Evolutionary conservation across 2,113 vertebrate genomes (phyloP).

Genomic region (Passer montanus): DNA sequence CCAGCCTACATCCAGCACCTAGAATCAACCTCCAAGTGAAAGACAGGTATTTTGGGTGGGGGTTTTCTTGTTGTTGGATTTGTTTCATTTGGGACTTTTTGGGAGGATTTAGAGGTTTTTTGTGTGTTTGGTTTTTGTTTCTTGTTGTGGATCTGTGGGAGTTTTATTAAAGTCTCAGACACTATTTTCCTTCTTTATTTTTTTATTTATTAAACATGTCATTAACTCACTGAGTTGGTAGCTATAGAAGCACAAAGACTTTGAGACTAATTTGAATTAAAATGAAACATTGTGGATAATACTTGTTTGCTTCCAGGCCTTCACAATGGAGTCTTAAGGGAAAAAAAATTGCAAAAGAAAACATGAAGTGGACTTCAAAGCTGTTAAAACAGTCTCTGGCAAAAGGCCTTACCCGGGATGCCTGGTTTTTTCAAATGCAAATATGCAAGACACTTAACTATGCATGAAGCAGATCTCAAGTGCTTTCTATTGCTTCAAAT

Average conservation of each 20-base stretch:
- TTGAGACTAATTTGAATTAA: constrained; percentile 35
- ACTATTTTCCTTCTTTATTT: not conserved
- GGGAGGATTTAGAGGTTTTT: not conserved
- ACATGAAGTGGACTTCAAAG: not conserved
- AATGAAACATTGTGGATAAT: not conserved
- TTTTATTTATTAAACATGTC: not conserved
- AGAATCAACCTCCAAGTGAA: not conserved
- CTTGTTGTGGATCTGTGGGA: not conserved
- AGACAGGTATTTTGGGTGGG: rapidly evolving
- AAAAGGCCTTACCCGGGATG: not conserved
- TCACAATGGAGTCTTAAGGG: not conserved
- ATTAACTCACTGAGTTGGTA: not conserved
- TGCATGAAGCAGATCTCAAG: not conserved
- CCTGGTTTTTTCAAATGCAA: constrained; percentile 23
- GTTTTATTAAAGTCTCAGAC: not conserved
- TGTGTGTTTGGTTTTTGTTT: not conserved
- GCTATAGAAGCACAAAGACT: not conserved
- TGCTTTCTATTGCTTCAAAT: not conserved
- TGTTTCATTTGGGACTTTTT: not conserved
- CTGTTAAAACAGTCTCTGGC: not conserved
- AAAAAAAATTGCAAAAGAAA: not conserved
- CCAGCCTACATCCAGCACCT: not conserved
- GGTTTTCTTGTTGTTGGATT: not conserved
- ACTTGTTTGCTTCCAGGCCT: not conserved
- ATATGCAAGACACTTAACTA: not conserved